Base-by-base conservation (phyloP, 1,140 invertebrate species). In the Micrasema longulum region DNA sequence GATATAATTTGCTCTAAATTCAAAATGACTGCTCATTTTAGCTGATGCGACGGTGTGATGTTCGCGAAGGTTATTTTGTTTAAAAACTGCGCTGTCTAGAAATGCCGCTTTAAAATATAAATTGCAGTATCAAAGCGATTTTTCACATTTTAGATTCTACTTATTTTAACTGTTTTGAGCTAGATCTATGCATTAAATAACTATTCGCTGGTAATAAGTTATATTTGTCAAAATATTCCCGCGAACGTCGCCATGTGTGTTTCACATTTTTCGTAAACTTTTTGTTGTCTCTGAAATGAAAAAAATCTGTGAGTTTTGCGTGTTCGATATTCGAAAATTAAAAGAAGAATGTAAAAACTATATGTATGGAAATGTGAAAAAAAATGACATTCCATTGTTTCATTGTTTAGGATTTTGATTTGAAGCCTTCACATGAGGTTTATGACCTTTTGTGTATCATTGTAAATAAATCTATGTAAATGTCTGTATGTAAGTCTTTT, bases 61-160 rank as follows among this genome's bases (percentile, higher is more conserved):
- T 70, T 70, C 63, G 68, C 57, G 68, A 70, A 70, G 68, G 68
- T 70, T 70, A 70, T 63, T 70, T 70, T 70, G 68, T 70, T 70
- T 70, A 62, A 69, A 68, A 69, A 31, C 38, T 57, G 12, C 23
- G n/a, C 41, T 60, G 31, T 68, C 38, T 68, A 18, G 23, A 31
- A 41, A 55, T 55, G 48, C 65, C 65, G 48, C 36, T 26, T 62
- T 23, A 18, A 64, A 16, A 60, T 41, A 60, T 60, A 38, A 38
- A 38, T 11, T 23, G 23, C 26, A 55, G 52, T 10, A 31, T 10
- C n/a, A 36, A 14, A 55, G 4, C n/a, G 23, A 31, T 31, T 55
- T 31, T n/a, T 12, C 2, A 31, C 16, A 6, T 31, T 55, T 31
- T 9, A 38, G 20, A 18, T 9, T 60, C 16, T 7, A 23, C 20